Conservation (phyloP, 1,140 invertebrate genomes). For the Pachypeltis micranthus region DNA sequence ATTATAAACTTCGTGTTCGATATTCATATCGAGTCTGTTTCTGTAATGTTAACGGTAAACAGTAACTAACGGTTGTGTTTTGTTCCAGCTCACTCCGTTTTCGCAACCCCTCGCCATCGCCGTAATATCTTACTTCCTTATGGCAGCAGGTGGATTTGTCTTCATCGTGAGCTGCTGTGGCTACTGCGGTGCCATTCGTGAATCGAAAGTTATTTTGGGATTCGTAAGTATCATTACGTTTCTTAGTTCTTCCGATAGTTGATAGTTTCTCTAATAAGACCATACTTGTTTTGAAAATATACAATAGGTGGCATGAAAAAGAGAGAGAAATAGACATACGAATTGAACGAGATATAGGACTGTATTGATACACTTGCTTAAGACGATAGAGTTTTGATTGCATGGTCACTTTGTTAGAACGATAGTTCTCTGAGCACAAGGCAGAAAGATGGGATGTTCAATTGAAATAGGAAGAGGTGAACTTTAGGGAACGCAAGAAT, state of each 20-base stretch:
- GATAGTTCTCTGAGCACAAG: too few species aligned
- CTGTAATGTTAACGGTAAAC: too few species aligned
- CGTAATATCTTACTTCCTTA: slow-evolving; percentile 57
- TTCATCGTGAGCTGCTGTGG: slow-evolving; percentile 75
- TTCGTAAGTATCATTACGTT: slow-evolving; percentile 44
- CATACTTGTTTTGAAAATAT: too few species aligned
- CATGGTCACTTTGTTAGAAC: too few species aligned
- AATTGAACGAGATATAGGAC: too few species aligned
- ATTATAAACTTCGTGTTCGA: background rate
- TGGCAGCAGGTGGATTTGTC: slow-evolving; percentile 64
- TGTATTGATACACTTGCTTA: too few species aligned
- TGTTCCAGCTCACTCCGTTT: slow-evolving; percentile 40
- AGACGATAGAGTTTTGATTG: too few species aligned
- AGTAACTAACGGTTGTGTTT: too few species aligned
- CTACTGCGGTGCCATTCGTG: slow-evolving; percentile 73
- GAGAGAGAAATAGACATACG: background rate
- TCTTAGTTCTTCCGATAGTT: too few species aligned
- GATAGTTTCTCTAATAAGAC: too few species aligned
- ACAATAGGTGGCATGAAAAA: background rate
- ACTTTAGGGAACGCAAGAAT: too few species aligned
- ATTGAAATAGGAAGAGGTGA: background rate
- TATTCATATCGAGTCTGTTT: too few species aligned
- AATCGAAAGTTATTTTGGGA: slow-evolving; percentile 64
- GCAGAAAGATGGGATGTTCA: background rate
- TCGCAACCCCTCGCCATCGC: slow-evolving; percentile 47